These are phyloP conservation scores for Cantharis rufa DNA, from an alignment of 2,888 invertebrate genomes.

Conservation along the genomic window DNA sequence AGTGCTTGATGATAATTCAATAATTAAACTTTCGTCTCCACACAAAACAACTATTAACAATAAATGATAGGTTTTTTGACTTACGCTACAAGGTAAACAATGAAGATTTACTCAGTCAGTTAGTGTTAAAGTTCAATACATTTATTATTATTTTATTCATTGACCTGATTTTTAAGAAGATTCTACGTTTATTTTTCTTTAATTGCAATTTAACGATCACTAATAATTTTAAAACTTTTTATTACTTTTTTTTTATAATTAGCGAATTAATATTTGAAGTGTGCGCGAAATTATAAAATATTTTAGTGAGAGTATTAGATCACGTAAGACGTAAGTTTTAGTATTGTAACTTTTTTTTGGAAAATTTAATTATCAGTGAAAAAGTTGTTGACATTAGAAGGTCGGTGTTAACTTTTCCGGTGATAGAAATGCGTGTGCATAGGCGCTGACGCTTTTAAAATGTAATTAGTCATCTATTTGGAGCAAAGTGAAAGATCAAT, in stretches of 20 bases:
- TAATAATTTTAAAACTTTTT: not conserved
- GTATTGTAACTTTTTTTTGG: not conserved
- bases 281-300: not conserved
- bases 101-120: not conserved
- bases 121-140: not conserved
- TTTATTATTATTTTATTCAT: not conserved
- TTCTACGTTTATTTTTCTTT: not conserved
- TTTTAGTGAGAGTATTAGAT: not conserved
- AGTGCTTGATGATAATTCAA: not conserved
- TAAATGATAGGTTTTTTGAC: not conserved
- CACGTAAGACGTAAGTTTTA: not conserved
- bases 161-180: not conserved
- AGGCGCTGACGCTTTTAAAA: not conserved
- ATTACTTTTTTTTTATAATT: not conserved
- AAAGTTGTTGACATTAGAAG: not conserved
- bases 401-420: not conserved
- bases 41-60: not conserved
- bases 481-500: not conserved
- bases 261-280: no score
- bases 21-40: not conserved
- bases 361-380: not conserved
- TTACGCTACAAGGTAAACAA: not conserved
- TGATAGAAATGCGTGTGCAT: not conserved
- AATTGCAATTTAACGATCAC: not conserved
- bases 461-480: constrained; percentile 11